Conservation (phyloP, 2,797 vertebrate species). For the Hyperoplus lanceolatus region DNA sequence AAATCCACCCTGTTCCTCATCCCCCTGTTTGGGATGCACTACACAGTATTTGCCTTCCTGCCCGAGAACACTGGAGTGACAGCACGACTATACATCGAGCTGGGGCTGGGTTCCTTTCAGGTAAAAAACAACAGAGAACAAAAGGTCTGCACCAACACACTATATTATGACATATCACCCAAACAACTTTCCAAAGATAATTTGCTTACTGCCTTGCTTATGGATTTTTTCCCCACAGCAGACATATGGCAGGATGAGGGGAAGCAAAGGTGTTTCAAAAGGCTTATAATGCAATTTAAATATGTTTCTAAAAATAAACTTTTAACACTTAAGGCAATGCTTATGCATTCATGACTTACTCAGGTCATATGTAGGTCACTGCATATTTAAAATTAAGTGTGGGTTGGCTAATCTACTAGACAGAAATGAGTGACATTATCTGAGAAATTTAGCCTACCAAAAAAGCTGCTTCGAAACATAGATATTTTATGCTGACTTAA, state of each 20-base stretch:
- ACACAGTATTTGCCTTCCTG: constrained; percentile 96
- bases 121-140: constrained; percentile 70
- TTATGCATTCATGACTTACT: too few species aligned
- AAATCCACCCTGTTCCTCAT: constrained; percentile 98
- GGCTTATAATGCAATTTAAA: too few species aligned
- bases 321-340: too few species aligned
- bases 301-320: too few species aligned
- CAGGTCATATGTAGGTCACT: too few species aligned
- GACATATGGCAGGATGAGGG: neutral
- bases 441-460: neutral
- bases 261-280: too few species aligned
- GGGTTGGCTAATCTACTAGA: too few species aligned
- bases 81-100: constrained; percentile 93
- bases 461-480: neutral
- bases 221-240: neutral
- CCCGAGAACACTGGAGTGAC: constrained; percentile 90
- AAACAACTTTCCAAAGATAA: neutral
- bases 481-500: neutral
- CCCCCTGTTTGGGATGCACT: constrained; percentile 96
- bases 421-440: neutral
- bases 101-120: constrained; percentile 96
- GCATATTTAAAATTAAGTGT: too few species aligned
- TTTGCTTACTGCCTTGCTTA: neutral
- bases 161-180: neutral
- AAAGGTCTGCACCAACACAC: neutral